Evolutionary conservation across 2,113 vertebrate species (phyloP), one percentile per base, ranked within the genome.

Genomic region (Malurus alboscapulatus): DNA sequence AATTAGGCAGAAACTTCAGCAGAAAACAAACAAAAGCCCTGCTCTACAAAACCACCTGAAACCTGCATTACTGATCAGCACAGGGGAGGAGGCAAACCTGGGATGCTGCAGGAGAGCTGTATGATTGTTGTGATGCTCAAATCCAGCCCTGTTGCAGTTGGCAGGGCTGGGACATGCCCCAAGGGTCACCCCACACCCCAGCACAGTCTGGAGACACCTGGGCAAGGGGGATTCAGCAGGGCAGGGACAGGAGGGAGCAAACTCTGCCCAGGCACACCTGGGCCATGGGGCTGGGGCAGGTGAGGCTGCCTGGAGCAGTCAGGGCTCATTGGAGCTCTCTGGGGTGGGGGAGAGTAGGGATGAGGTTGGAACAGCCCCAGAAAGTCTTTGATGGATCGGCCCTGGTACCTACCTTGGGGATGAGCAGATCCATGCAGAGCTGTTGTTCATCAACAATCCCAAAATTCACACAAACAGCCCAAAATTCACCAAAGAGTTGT

Each of bases 181-280:
- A 54, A 20, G 40, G 36, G 8, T 4, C 47, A 59, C 34, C 9
- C 48, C 1, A 0, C 29, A 20, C 3, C 5, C n/a, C 1, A 3
- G 16, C 4, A 2, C 2, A 3, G 6, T 1, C 20, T 1, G 7
- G 12, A 13, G 17, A 6, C 15, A 6, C 15, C 63, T 20, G 24
- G n/a, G 29, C 74, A 50, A 26, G 25, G 24, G 10, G 2, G 7
- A 38, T 6, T 14, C 0, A 4, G 40, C 63, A 59, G 20, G 38
- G 8, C 36, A 47, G 45, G 29, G 0, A 29, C 30, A 66, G 21
- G 4, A 61, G 27, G 11, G 36, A 80, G 5, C 2, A 17, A 36
- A n/a, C 19, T 4, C 9, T 4, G 2, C 34, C 63, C 9, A 10
- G 14, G 0, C 17, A 2, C 0, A 17, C 10, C 29, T 54, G 55